Evolutionary conservation across 92 coral and sea anemone species (phyloP).

Genomic region (Phenganax subtilis): DNA sequence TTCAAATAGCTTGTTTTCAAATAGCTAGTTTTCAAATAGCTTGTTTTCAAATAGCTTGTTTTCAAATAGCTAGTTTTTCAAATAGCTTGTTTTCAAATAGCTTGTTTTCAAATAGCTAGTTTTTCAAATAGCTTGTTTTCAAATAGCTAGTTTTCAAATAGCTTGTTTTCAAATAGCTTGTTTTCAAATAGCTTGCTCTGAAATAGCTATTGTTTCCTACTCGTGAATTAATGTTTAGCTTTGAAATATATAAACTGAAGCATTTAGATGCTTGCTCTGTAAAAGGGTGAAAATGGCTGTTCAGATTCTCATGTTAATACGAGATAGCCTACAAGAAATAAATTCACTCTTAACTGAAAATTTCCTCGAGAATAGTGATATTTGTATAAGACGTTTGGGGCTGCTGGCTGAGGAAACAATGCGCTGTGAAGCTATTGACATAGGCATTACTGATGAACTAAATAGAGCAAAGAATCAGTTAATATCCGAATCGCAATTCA

Average conservation of each 20-base stretch:
- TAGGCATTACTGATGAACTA: background rate
- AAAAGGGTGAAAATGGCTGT: background rate
- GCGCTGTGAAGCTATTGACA: background rate
- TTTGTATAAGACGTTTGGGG: background rate
- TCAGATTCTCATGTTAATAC: background rate
- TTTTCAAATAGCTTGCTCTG: background rate
- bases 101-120: background rate
- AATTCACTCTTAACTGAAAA: background rate
- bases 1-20: background rate
- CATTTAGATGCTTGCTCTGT: background rate
- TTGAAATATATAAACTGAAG: background rate
- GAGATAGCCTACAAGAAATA: conserved; percentile 1
- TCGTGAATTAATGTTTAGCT: background rate
- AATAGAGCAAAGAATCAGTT: background rate
- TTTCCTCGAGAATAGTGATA: background rate
- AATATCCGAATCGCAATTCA: background rate
- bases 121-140: background rate
- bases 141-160: background rate
- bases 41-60: background rate
- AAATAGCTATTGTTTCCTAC: background rate
- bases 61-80: background rate
- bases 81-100: background rate
- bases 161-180: background rate
- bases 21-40: background rate
- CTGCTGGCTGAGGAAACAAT: background rate